Percentiles rank a stretch among this genome's conserved stretches.
phyloP scores from a whole-genome alignment of 2,797 vertebrate species.

The Selene dorsalis region DNA sequence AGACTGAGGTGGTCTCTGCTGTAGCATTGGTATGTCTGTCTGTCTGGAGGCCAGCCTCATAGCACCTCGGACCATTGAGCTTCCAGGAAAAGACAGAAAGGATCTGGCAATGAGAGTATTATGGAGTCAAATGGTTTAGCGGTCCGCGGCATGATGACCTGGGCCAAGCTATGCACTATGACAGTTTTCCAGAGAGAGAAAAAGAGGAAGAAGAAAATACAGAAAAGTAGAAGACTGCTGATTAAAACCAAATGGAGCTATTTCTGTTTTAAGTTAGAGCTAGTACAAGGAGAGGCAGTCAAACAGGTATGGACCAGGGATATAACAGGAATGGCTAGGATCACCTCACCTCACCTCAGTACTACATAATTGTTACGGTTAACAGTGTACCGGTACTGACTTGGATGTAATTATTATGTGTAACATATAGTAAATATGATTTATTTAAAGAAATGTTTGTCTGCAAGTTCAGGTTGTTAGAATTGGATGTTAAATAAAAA shows the following conservation, averaged over 20 bases:
- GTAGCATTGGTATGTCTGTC: conserved; percentile 53
- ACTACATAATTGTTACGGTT: no score
- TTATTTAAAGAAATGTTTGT: neutral
- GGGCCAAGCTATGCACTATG: conserved; percentile 68
- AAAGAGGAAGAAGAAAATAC: conserved; percentile 42
- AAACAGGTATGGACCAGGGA: conserved; percentile 12
- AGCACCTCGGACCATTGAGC: conserved; percentile 45
- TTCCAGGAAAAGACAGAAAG: conserved; percentile 75
- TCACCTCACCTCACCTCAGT: no score
- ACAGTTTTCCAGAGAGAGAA: conserved; percentile 64
- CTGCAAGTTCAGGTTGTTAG: neutral
- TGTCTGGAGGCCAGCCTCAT: conserved; percentile 58
- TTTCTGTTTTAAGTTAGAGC: conserved; percentile 21
- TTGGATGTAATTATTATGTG: neutral
- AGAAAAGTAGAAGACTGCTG: conserved; percentile 31
- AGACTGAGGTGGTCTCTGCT: conserved; percentile 43
- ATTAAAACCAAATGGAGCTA: conserved; percentile 72
- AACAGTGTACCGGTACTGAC: no score
- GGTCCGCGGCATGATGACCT: conserved; percentile 59
- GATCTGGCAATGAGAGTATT: conserved; percentile 64
- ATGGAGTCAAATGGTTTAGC: conserved; percentile 68
- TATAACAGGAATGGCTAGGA: neutral
- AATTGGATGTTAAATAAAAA: neutral
- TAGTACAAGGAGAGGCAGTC: conserved; percentile 3
- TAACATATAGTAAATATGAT: neutral